phyloP scores from a whole-genome alignment of 2,113 vertebrate species.

The Dunckerocampus dactyliophorus region DNA sequence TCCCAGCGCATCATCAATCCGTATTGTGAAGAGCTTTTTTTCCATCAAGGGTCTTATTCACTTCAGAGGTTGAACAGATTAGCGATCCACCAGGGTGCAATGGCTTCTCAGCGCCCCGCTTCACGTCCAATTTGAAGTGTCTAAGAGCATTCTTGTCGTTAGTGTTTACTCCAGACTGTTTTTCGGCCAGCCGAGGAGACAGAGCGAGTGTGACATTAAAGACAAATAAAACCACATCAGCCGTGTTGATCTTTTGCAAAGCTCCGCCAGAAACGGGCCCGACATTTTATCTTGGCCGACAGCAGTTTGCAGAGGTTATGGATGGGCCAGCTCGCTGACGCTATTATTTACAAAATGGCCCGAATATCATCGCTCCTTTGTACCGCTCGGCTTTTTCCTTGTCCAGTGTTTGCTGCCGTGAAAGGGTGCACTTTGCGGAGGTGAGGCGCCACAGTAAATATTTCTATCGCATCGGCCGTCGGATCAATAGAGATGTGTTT shows the following conservation, averaged over 20 bases:
- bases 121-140: constrained; percentile 65
- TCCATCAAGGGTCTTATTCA: constrained; percentile 59
- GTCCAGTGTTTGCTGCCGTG: constrained; percentile 88
- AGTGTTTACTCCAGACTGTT: constrained; percentile 64
- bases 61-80: constrained; percentile 67
- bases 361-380: constrained; percentile 80
- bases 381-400: constrained; percentile 65
- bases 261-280: constrained; percentile 74
- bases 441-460: constrained; percentile 79
- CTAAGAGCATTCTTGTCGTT: constrained; percentile 70
- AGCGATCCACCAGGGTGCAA: constrained; percentile 53
- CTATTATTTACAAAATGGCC: constrained; percentile 91
- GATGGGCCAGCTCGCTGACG: constrained; percentile 78
- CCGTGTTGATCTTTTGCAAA: constrained; percentile 78
- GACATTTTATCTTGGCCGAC: constrained; percentile 86
- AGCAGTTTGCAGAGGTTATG: constrained; percentile 84
- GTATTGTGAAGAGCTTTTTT: constrained; percentile 44
- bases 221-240: constrained; percentile 70
- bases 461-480: constrained; percentile 82
- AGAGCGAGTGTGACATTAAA: constrained; percentile 69
- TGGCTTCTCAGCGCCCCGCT: constrained; percentile 56
- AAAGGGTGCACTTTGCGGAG: constrained; percentile 84
- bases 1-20: constrained; percentile 44
- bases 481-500: constrained; percentile 98
- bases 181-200: constrained; percentile 67